Evolutionary conservation across 2,113 vertebrate genomes (phyloP), one percentile per base, ranked within the genome.

Genomic region (Polypterus senegalus): DNA sequence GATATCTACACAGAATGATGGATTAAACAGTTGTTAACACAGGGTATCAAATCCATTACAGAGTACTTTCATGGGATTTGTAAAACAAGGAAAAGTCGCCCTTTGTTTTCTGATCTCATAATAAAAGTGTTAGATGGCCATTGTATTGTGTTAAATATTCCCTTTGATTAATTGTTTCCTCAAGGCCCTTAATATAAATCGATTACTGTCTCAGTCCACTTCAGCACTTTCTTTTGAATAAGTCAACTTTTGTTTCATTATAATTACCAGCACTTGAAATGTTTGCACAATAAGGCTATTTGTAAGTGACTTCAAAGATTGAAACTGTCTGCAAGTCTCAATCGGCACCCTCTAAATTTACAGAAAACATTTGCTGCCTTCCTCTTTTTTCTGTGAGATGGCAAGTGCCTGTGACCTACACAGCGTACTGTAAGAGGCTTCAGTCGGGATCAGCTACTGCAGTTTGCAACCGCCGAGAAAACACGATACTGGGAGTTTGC

Each of bases 71-170:
- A 58, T 54, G 55, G 56, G 64, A 45, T 61, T 58, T 49, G 27
- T 47, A 4, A n/a, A 46, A 57, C 5, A 58, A 70, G 56, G 61
- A 63, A 65, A 63, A 58, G 59, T 52, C 58, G 64, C 59, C 65
- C 65, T 69, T 65, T 60, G 65, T 71, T 64, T 66, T 47, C 72
- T 63, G 69, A 70, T 74, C 64, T 77, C 75, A 69, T 77, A 81
- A 84, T 64, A 65, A 61, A 48, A n/a, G 49, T 71, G 71, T 71
- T 73, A 65, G 69, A 61, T 53, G 67, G 75, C 9, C 63, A 79
- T 85, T 83, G 81, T 83, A 72, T 70, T 67, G 61, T 72, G 76
- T 77, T 73, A 78, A 83, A 77, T 80, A 75, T 73, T 61, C 66
- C 9, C 11, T 66, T 71, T 81, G 79, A 84, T 83, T 81, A 78